phyloP scores from a whole-genome alignment of 1,140 invertebrate species.

The Pantala flavescens region DNA sequence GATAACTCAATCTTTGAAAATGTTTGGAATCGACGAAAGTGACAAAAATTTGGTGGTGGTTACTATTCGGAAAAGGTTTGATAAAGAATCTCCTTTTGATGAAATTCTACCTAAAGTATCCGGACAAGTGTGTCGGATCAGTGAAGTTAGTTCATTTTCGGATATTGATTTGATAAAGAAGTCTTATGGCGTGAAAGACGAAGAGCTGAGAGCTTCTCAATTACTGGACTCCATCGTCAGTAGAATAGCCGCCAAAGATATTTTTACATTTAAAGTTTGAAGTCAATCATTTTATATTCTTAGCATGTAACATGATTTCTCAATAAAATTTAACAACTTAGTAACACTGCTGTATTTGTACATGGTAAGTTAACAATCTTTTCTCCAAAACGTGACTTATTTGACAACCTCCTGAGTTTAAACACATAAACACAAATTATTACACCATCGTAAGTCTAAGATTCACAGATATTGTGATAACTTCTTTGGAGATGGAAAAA shows the following conservation, averaged over 20 bases:
- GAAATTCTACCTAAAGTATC: slow-evolving; percentile 34
- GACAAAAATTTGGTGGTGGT: slow-evolving; percentile 45
- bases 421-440: neutral
- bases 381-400: neutral
- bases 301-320: neutral
- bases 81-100: slow-evolving; percentile 31
- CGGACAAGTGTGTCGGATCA: slow-evolving; percentile 38
- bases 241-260: slow-evolving; percentile 47
- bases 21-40: slow-evolving; percentile 49
- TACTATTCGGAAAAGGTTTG: slow-evolving; percentile 35
- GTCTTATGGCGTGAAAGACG: slow-evolving; percentile 45
- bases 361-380: neutral
- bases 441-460: neutral
- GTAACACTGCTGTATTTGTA: slow-evolving; percentile 6
- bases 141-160: slow-evolving; percentile 34
- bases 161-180: slow-evolving; percentile 40
- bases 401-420: neutral
- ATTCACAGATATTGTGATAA: neutral
- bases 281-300: neutral
- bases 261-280: slow-evolving; percentile 16
- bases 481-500: slow-evolving; percentile 5
- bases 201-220: slow-evolving; percentile 33
- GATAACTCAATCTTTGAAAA: slow-evolving; percentile 50
- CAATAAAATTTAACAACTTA: slow-evolving; percentile 5
- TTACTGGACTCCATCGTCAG: slow-evolving; percentile 47